Percentiles rank a stretch among this genome's conserved stretches.
These are phyloP conservation scores for Bhutanitis thaidina DNA, from an alignment of 2,888 invertebrate genomes.

Conservation along the genomic window DNA sequence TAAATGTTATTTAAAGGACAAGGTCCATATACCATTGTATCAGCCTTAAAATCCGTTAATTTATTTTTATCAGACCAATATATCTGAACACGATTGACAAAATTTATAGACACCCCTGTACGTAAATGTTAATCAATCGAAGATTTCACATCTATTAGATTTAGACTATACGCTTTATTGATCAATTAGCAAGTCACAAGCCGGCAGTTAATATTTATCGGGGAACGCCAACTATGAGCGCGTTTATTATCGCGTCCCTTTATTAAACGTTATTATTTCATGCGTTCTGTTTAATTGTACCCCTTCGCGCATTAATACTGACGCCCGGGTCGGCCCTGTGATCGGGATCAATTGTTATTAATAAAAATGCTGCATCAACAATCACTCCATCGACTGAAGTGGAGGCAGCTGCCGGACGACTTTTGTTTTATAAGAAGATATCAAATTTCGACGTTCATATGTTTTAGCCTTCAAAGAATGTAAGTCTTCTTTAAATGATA, in stretches of 20 bases:
- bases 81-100: too few species aligned
- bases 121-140: too few species aligned
- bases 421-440: conserved; percentile 36
- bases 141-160: too few species aligned
- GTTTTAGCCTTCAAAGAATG: conserved; percentile 11
- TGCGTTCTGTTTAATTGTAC: conserved; percentile 22
- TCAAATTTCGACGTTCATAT: conserved; percentile 30
- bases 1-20: too few species aligned
- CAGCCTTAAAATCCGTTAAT: too few species aligned
- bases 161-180: conserved; percentile 4
- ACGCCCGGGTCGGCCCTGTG: conserved; percentile 26
- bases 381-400: conserved; percentile 39
- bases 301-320: conserved; percentile 24
- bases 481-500: too few species aligned
- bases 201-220: background rate
- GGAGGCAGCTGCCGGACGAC: conserved; percentile 32
- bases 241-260: background rate
- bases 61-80: too few species aligned
- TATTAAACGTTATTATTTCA: conserved; percentile 8
- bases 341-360: conserved; percentile 64
- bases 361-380: conserved; percentile 54
- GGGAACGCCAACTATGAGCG: background rate
- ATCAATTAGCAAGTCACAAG: conserved; percentile 15
- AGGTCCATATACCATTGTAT: too few species aligned
- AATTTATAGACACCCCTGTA: too few species aligned